Conservation (phyloP, 2,113 vertebrate species). For the Ciconia maguari region DNA sequence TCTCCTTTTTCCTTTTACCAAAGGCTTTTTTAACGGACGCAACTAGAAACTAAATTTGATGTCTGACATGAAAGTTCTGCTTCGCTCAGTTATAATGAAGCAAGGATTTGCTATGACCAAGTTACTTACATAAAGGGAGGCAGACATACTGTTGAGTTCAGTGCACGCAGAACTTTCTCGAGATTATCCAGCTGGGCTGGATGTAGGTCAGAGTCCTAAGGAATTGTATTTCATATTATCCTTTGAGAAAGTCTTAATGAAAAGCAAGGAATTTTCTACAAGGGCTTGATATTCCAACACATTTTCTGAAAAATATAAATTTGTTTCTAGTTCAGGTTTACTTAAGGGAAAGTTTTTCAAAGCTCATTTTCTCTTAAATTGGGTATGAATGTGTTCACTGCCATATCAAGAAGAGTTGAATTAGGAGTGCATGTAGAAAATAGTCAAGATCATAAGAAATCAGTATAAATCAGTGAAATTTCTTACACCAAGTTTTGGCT, state of each 20-base stretch:
- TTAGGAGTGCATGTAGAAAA: background rate
- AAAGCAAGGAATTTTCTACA: constrained; percentile 7
- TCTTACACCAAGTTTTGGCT: background rate
- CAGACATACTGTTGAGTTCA: background rate
- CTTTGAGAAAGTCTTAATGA: background rate
- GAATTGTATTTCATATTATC: constrained; percentile 10
- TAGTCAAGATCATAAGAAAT: background rate
- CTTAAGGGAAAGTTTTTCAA: background rate
- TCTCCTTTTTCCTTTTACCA: background rate
- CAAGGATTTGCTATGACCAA: background rate
- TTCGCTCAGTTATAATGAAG: constrained; percentile 9
- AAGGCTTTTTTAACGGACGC: background rate
- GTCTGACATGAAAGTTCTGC: background rate
- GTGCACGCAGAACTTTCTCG: background rate
- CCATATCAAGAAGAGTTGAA: background rate
- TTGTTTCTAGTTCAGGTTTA: constrained; percentile 15
- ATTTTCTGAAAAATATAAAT: constrained; percentile 26
- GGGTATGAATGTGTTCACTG: background rate
- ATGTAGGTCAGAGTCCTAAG: background rate
- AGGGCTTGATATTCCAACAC: background rate
- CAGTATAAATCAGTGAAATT: background rate
- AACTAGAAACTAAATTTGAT: background rate
- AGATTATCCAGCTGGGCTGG: background rate
- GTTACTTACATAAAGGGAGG: background rate
- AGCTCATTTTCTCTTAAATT: background rate